Evolutionary conservation across 2,113 vertebrate genomes (phyloP), one percentile per base, ranked within the genome.

Genomic region (Leucopternis melanops): DNA sequence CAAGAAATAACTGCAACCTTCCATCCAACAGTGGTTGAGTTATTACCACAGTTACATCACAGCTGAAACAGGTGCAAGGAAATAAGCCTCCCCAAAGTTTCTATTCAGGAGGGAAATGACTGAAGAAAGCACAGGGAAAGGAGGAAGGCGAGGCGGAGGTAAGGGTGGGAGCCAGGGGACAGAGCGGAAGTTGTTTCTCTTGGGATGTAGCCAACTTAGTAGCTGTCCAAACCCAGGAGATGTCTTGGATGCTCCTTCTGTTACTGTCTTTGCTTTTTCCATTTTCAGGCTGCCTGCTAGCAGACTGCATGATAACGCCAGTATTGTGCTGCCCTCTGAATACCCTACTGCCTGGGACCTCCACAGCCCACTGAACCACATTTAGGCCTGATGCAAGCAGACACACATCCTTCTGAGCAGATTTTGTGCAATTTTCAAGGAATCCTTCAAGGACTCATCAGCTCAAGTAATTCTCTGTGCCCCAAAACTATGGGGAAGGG

Each of bases 11-110:
- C 58, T 77, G 34, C 44, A 93, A 50, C 65, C 77, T 94, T 89
- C 88, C 81, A 92, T 93, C 88, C 74, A 94, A 57, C 49, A 93
- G 93, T 84, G 81, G 86, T 82, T 97, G 95, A 97, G 42, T 96
- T 95, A 95, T 95, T 95, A 86, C 92, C 29, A 25, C 69, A 88
- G 92, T 96, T 96, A 97, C 81, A 90, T 95, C 95, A 95, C 94
- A 89, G 86, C 84, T 95, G 93, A 94, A 96, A 92, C 97, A 97
- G 95, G 97, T 97, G 97, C 95, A 97, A 95, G 97, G 96, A 97
- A 97, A 95, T 96, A 94, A 94, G 77, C 83, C 79, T 97, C 95
- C 81, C 89, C 84, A 71, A 97, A 92, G 90, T 86, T 93, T 91
- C 87, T 94, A 72, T 92, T 95, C 95, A 90, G 85, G 62, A 84